These are phyloP conservation scores for Aromia moschata DNA, from an alignment of 2,888 invertebrate genomes.

Conservation along the genomic window DNA sequence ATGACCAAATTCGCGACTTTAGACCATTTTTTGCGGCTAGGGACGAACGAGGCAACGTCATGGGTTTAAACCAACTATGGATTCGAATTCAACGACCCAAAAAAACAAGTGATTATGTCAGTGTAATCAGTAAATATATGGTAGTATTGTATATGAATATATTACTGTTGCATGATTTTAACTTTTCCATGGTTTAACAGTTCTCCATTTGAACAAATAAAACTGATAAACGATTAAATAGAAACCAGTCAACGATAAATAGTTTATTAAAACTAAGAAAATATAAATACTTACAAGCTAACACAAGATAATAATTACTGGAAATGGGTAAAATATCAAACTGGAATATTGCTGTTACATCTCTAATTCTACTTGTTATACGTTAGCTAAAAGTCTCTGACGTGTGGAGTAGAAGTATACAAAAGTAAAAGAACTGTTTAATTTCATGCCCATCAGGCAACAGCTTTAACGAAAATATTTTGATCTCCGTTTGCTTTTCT, in stretches of 20 bases:
- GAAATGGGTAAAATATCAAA: constrained; percentile 17
- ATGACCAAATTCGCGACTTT: too few species aligned
- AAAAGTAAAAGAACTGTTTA: constrained; percentile 7
- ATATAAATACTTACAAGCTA: constrained; percentile 22
- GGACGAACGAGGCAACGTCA: too few species aligned
- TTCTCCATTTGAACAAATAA: neutral
- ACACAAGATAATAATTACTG: constrained; percentile 4
- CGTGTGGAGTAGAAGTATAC: neutral
- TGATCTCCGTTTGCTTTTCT: constrained; percentile 17
- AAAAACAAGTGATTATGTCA: too few species aligned
- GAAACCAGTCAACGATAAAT: too few species aligned
- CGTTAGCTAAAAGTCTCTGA: neutral
- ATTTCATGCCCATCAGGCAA: constrained; percentile 10
- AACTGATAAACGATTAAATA: too few species aligned
- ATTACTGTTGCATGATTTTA: too few species aligned
- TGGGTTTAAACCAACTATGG: neutral
- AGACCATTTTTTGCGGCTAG: too few species aligned
- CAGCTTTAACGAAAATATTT: constrained; percentile 15
- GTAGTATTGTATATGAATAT: too few species aligned
- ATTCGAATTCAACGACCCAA: neutral
- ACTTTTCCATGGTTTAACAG: neutral
- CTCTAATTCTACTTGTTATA: too few species aligned
- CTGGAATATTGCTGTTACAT: constrained; percentile 15
- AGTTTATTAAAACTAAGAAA: constrained; percentile 19
- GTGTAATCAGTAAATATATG: too few species aligned